Conservation (phyloP, 2,888 invertebrate species). For the Odontocolon sp. region DNA sequence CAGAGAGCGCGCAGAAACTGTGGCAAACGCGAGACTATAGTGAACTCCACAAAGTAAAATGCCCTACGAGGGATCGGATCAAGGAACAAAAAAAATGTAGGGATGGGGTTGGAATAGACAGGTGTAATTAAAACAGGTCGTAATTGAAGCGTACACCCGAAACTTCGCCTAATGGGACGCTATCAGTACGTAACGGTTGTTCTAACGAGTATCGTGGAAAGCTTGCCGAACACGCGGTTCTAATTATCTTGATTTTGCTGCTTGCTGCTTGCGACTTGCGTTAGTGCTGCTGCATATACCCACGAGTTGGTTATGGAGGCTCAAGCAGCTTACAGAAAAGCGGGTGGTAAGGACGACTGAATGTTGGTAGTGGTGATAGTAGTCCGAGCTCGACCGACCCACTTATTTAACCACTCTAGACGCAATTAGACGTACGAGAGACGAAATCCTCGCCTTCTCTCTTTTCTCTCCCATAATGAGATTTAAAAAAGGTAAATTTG, state of each 20-base stretch:
- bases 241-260: conserved; percentile 59
- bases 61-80: conserved; percentile 58
- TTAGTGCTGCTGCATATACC: neutral
- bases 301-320: neutral
- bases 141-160: conserved; percentile 75
- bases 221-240: conserved; percentile 61
- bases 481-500: neutral
- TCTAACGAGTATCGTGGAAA: conserved; percentile 73
- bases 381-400: conserved; percentile 6
- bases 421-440: conserved; percentile 23
- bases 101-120: conserved; percentile 62
- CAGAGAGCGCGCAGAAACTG: no score
- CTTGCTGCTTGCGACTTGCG: conserved; percentile 15
- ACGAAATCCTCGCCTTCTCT: conserved; percentile 4
- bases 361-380: conserved; percentile 2
- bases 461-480: conserved; percentile 13
- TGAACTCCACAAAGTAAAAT: conserved; percentile 56
- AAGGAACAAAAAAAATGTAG: conserved; percentile 8
- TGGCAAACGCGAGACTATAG: neutral
- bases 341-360: conserved; percentile 12
- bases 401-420: conserved; percentile 27
- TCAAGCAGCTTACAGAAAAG: neutral
- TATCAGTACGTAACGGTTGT: conserved; percentile 75
- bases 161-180: conserved; percentile 75
- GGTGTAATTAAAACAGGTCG: conserved; percentile 74